Percentiles rank a stretch among this genome's conserved stretches.
Conservation (phyloP, 2,797 vertebrate species). For the Chiroxiphia lanceolata region DNA sequence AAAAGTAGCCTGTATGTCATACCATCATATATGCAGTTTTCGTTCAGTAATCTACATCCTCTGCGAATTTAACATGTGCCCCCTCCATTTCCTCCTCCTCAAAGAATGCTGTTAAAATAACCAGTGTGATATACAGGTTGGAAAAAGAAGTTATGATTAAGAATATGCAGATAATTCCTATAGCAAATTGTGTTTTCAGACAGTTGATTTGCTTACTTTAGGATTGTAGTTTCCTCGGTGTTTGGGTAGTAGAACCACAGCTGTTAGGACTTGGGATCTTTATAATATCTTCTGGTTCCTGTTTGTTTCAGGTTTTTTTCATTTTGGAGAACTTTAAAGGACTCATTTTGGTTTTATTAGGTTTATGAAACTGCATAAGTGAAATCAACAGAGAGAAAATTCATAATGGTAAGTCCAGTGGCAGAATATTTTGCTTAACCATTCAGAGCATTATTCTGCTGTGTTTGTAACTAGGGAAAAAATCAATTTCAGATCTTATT, state of each 20-base stretch:
- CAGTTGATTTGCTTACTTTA: accelerated
- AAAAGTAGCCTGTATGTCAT: not conserved
- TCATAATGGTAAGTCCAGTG: not conserved
- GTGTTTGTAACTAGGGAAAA: not conserved
- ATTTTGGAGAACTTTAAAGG: not conserved
- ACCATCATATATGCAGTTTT: not conserved
- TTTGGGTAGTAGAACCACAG: not conserved
- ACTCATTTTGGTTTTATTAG: not conserved
- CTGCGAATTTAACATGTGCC: not conserved
- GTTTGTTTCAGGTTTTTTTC: not conserved
- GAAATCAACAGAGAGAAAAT: not conserved
- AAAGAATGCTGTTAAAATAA: not conserved
- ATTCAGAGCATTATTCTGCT: not conserved
- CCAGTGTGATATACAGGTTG: not conserved
- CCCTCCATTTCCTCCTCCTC: not conserved
- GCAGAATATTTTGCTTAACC: not conserved
- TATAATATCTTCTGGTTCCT: not conserved
- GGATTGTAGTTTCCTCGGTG: not conserved
- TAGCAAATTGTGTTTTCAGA: not conserved
- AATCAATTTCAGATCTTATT: not conserved
- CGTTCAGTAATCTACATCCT: not conserved
- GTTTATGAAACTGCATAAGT: not conserved
- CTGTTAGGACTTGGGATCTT: not conserved
- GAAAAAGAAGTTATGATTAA: not conserved
- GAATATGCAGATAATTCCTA: not conserved